Conservation (phyloP, 2,797 vertebrate species). For the Lindbergichthys nudifrons region DNA sequence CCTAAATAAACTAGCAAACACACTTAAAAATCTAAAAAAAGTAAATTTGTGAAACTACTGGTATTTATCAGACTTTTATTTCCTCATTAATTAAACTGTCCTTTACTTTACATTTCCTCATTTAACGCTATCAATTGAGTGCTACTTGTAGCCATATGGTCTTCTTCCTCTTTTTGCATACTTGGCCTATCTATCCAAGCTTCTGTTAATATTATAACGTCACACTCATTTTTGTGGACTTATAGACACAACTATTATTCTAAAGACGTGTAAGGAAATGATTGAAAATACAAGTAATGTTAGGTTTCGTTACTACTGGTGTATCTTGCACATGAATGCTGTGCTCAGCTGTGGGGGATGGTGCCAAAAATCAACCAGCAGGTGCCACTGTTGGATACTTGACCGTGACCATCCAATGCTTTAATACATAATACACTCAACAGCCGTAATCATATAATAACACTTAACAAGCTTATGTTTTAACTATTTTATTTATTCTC, state of each 20-base stretch:
- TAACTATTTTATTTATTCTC: constrained; percentile 15
- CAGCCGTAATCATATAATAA: not conserved
- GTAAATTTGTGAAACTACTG: not conserved
- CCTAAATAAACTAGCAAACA: too few relatives aligned
- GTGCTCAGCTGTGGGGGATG: not conserved
- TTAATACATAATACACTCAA: not conserved
- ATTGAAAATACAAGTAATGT: not conserved
- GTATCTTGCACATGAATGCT: not conserved
- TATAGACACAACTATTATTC: not conserved
- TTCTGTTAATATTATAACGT: not conserved
- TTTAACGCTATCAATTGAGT: constrained; percentile 14
- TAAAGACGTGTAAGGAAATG: not conserved
- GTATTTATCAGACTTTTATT: constrained; percentile 3
- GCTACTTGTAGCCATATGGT: not conserved
- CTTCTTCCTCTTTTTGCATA: constrained; percentile 41
- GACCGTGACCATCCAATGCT: not conserved
- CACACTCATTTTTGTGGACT: too few relatives aligned
- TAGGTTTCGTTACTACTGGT: too few relatives aligned
- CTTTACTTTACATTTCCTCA: constrained; percentile 38
- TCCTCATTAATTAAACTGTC: constrained; percentile 23
- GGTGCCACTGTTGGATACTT: constrained; percentile 52
- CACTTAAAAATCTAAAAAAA: too few relatives aligned
- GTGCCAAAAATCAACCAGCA: constrained; percentile 49
- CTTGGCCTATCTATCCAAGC: not conserved
- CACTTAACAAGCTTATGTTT: not conserved